A percentile compares a stretch with the other conserved stretches of the same genome.
phyloP scores from a whole-genome alignment of 2,113 vertebrate species.

The Aplodontia rufa region DNA sequence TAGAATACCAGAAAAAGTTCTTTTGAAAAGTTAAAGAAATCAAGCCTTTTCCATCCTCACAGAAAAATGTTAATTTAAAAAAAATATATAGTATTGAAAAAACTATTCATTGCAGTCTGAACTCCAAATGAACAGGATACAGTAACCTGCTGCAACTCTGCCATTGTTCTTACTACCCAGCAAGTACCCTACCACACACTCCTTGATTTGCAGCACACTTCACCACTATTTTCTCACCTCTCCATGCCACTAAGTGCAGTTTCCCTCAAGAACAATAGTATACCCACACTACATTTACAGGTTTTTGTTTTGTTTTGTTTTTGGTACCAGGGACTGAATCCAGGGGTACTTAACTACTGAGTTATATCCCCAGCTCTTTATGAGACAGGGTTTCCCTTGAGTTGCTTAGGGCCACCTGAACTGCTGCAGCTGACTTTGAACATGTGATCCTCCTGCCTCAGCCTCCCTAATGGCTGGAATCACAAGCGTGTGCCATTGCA shows the following conservation, averaged over 20 bases:
- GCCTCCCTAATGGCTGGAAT: too few species aligned
- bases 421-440: too few species aligned
- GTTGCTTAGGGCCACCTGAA: too few species aligned
- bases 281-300: background rate
- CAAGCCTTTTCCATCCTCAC: background rate
- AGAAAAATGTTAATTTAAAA: background rate
- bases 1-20: background rate
- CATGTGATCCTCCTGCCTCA: too few species aligned
- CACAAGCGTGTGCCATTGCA: too few species aligned
- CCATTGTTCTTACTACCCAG: background rate
- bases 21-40: constrained; percentile 1
- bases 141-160: background rate
- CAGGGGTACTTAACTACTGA: too few species aligned
- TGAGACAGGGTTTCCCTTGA: too few species aligned
- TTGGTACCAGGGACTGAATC: too few species aligned
- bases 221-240: background rate
- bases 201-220: background rate
- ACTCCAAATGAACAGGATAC: background rate
- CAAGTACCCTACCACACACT: background rate
- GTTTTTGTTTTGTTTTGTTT: too few species aligned
- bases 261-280: background rate
- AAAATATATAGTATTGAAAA: background rate
- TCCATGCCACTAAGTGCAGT: too few species aligned
- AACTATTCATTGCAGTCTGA: background rate
- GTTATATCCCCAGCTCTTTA: too few species aligned